phyloP scores from a whole-genome alignment of 2,113 vertebrate species.

The Scalopus aquaticus region DNA sequence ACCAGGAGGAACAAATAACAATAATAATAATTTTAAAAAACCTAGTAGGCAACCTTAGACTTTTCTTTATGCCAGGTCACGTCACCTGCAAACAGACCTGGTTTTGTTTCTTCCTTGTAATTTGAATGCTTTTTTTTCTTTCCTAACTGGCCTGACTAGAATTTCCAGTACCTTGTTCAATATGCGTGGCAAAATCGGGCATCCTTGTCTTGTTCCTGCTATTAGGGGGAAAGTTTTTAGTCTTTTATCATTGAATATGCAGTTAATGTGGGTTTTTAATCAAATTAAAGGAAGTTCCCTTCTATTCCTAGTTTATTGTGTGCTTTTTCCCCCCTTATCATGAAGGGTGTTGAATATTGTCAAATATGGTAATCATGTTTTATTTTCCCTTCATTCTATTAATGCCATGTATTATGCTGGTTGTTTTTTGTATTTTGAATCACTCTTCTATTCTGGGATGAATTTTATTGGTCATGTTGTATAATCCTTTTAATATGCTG shows the following conservation, averaged over 20 bases:
- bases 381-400: not conserved
- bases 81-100: not conserved
- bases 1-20: no score
- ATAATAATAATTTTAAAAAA: no score
- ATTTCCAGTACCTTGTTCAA: not conserved
- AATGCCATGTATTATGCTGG: not conserved
- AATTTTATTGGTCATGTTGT: not conserved
- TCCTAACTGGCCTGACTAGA: not conserved
- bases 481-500: not conserved
- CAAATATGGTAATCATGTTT: not conserved
- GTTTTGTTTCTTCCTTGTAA: not conserved
- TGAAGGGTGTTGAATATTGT: not conserved
- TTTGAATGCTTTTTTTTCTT: not conserved
- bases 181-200: not conserved
- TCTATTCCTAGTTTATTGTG: not conserved
- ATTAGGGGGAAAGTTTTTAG: not conserved
- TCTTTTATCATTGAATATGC: not conserved
- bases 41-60: no score
- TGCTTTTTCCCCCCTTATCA: not conserved
- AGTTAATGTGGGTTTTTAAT: not conserved
- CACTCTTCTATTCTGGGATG: not conserved
- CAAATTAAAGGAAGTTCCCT: not conserved
- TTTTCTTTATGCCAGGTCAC: not conserved
- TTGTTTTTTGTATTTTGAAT: not conserved
- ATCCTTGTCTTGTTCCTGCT: not conserved